Evolutionary conservation across 2,888 invertebrate species (phyloP), one percentile per base, ranked within the genome.

Genomic region (Salticus scenicus): DNA sequence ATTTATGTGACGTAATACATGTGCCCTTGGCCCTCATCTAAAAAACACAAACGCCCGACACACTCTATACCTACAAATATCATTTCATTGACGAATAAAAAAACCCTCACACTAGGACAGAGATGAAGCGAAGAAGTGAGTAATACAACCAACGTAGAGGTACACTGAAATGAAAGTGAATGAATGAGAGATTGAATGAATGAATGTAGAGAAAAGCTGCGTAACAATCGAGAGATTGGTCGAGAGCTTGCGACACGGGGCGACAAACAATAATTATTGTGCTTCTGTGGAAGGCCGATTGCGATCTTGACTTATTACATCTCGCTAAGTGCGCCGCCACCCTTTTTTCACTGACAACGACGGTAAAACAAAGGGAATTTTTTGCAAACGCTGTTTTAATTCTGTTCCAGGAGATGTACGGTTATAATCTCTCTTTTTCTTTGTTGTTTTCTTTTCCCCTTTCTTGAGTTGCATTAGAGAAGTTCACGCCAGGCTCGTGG

Each of bases 181-280:
- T 47, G 42, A 47, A 47, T 47, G 37, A 37, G 12, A 5, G 37
- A 37, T 8, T 12, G 37, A 37, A 5, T 37, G 42, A 47, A 47
- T 57, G 57, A 57, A 24, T 75, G 82, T 71, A 75, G 75, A 75
- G 31, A 63, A 70, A 33, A 71, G 70, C 42, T 41, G 73, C 81
- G 57, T 51, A 82, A 82, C 75, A 82, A 82, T 82, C 57, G 82
- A 37, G 66, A 66, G 30, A 66, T 14, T 30, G 66, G 31, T 31
- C 2, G 41, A 69, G 78, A 47, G 47, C 77, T 83, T 83, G 77
- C 83, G 83, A 83, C 83, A 83, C 83, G 33, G 64, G 72, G 77
- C 83, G 83, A 77, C 83, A 72, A 77, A 83, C 83, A 83, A 83
- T 83, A 83, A 83, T 83, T 83, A 83, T 83, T 83, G 83, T 83